Conservation (phyloP, 2,797 vertebrate species). For the Crocidura indochinensis region DNA sequence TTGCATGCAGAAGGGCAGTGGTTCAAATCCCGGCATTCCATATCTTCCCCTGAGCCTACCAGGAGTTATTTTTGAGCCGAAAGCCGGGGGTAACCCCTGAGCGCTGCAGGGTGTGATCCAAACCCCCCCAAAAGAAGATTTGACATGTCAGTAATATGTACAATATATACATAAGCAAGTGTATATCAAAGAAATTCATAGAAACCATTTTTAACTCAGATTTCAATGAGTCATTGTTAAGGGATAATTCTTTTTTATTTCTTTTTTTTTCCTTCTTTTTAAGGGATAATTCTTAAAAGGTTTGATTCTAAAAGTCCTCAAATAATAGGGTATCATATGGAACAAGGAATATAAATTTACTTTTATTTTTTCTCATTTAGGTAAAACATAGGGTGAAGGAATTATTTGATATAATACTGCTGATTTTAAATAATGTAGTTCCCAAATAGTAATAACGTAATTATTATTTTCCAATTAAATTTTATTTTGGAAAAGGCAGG, state of each 20-base stretch:
- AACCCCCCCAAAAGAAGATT: neutral
- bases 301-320: neutral
- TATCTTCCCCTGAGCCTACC: too few relatives aligned
- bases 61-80: too few relatives aligned
- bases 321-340: neutral
- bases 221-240: neutral
- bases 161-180: too few relatives aligned
- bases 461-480: neutral
- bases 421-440: slow-evolving; percentile 28
- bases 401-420: neutral
- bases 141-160: neutral
- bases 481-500: too few relatives aligned
- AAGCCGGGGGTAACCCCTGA: too few relatives aligned
- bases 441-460: neutral
- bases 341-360: neutral
- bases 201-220: neutral
- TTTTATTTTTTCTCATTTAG: neutral
- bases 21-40: too few relatives aligned
- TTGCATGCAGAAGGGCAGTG: too few relatives aligned
- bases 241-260: neutral
- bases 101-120: too few relatives aligned
- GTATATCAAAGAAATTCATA: too few relatives aligned
- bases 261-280: too few relatives aligned
- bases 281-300: too few relatives aligned
- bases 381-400: neutral